Percentiles rank a stretch among this genome's conserved stretches.
These are phyloP conservation scores for Cydia splendana DNA, from an alignment of 1,140 invertebrate species.

Conservation along the genomic window DNA sequence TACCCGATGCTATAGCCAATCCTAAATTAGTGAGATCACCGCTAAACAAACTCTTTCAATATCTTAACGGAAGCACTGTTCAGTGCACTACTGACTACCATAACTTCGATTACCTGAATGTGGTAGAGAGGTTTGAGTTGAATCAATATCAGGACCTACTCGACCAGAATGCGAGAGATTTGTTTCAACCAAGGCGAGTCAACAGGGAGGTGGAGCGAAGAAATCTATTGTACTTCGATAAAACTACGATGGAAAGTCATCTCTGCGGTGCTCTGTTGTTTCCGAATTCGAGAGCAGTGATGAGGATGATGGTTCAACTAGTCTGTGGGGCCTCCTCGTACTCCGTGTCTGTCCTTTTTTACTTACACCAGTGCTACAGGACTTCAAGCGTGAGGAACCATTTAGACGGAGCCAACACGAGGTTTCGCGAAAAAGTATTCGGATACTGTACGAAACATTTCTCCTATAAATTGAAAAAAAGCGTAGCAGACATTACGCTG, in stretches of 20 bases:
- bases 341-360: constrained; percentile 67
- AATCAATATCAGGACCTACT: constrained; percentile 65
- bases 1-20: constrained; percentile 55
- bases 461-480: constrained; percentile 55
- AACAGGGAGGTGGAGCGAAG: constrained; percentile 46
- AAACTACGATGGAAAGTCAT: constrained; percentile 68
- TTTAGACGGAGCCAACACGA: constrained; percentile 65
- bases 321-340: constrained; percentile 62
- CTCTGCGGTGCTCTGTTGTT: constrained; percentile 60
- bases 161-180: constrained; percentile 56
- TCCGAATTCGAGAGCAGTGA: constrained; percentile 63
- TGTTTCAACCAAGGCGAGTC: constrained; percentile 54
- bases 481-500: constrained; percentile 61
- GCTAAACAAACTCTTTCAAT: constrained; percentile 65
- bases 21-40: constrained; percentile 44
- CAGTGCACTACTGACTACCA: constrained; percentile 55
- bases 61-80: constrained; percentile 54
- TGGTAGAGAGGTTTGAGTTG: constrained; percentile 65
- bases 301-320: constrained; percentile 61
- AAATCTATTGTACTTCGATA: constrained; percentile 62
- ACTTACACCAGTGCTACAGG: constrained; percentile 69
- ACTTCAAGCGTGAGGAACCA: constrained; percentile 58
- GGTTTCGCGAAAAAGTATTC: constrained; percentile 65
- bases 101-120: constrained; percentile 62
- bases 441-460: constrained; percentile 66